Evolutionary conservation across 1,140 invertebrate genomes (phyloP).

Genomic region (Reticulitermes speratus): DNA sequence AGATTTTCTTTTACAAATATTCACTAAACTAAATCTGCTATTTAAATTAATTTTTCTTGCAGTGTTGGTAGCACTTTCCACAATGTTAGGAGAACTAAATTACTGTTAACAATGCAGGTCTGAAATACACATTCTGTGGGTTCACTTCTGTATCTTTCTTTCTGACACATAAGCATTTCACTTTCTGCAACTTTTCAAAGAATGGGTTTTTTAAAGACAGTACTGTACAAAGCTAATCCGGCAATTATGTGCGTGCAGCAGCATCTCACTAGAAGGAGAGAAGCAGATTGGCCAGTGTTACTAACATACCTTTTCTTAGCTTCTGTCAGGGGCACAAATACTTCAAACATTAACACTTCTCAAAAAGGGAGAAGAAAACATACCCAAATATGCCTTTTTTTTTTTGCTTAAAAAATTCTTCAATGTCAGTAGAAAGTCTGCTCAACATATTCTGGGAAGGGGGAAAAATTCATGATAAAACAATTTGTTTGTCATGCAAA

Average conservation of each 20-base stretch:
- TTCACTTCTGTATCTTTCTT: background rate
- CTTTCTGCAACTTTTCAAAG: background rate
- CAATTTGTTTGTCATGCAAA: background rate
- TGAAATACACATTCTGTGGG: too few relatives aligned
- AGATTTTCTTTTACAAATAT: constrained; percentile 10
- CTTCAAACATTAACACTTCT: background rate
- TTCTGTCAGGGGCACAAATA: background rate
- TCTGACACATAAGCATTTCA: background rate
- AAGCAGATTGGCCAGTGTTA: too few relatives aligned
- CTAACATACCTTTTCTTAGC: too few relatives aligned
- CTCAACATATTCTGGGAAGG: background rate
- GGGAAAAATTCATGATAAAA: background rate
- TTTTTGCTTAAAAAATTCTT: background rate
- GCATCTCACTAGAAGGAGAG: background rate
- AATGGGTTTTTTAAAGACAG: background rate
- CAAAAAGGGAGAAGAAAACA: background rate
- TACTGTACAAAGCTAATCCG: background rate
- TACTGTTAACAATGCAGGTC: background rate
- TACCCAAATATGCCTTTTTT: background rate
- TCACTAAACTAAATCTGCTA: background rate
- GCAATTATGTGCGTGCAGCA: background rate
- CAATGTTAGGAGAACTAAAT: background rate
- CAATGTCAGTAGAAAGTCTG: background rate
- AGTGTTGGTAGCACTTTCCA: background rate
- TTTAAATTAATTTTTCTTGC: background rate